Percentiles rank a stretch among this genome's conserved stretches.
phyloP scores from a whole-genome alignment of 2,797 vertebrate species.

The Pyrrhura leucotis region DNA sequence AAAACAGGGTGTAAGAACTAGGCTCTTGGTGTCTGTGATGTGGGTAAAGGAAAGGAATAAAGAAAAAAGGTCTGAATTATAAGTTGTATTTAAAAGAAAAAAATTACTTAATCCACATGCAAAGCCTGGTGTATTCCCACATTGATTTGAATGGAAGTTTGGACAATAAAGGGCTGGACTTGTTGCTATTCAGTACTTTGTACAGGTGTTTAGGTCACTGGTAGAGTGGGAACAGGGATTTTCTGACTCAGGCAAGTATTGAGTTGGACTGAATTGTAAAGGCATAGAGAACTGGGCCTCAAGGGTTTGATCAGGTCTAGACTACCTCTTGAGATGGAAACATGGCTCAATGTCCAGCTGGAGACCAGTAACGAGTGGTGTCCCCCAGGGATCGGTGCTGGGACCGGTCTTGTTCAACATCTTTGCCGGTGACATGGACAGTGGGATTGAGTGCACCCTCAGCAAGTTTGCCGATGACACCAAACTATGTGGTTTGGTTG shows the following conservation, averaged over 20 bases:
- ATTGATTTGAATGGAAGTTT: neutral
- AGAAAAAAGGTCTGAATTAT: neutral
- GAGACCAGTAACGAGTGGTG: too few species aligned
- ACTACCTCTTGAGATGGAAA: neutral
- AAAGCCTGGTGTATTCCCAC: neutral
- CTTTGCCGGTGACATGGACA: too few species aligned
- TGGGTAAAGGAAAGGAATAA: neutral
- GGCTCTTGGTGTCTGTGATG: neutral
- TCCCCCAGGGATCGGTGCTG: too few species aligned
- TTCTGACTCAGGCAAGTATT: neutral
- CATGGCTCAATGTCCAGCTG: too few species aligned
- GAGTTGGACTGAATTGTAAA: neutral
- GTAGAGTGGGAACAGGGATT: rapidly evolving
- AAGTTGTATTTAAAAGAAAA: neutral
- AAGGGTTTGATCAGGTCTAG: neutral
- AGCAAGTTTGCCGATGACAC: too few species aligned
- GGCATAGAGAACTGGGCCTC: rapidly evolving
- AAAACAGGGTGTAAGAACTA: neutral
- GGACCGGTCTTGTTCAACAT: too few species aligned
- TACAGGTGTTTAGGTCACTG: neutral
- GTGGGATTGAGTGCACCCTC: too few species aligned
- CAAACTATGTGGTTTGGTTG: too few species aligned
- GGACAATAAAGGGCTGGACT: neutral
- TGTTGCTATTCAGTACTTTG: neutral
- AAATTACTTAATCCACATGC: neutral